Base-by-base conservation (phyloP, 2,888 invertebrate species). In the Bembecia ichneumoniformis region DNA sequence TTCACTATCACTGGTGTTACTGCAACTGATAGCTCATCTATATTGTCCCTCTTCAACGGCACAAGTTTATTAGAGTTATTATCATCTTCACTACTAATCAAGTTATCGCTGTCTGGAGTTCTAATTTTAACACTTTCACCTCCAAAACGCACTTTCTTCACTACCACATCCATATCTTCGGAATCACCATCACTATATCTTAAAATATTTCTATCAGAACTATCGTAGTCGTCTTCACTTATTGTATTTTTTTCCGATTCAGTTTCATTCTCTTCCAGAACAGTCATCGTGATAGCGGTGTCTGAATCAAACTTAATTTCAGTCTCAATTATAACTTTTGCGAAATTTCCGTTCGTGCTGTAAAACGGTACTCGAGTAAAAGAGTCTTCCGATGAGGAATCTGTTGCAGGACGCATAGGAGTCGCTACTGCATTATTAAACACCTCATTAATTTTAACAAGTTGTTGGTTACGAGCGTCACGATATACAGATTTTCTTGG, bases 61-160 rank as follows among this genome's bases (percentile, higher is more conserved):
- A 58, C 49, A 49, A 50, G 47, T 56, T 60, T 62, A 34, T 46
- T 53, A 44, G 54, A 11, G 36, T 49, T 56, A 60, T n/a, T 55
- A 56, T n/a, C 20, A 40, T 87, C 88, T 64, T 90, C 90, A 60
- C 90, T 90, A 10, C 88, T 87, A 47, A 89, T 84, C 28, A 90
- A 82, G 49, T 91, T 91, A 66, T 95, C 95, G 71, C 94, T 94
- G 59, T 95, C 95, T 0, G 95, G 95, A 11, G 95, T 95, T 55
- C 95, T 84, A 75, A 95, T 90, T 83, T 95, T 95, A 3, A 95
- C 92, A 55, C 94, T 89, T 78, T 95, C 95, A n/a, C 95, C 95
- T 3, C 95, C 95, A 60, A 95, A 95, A 47, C 94, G 91, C 7
- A 95, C 95, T 63, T 94, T 90, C 68, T 94, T 90, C 16, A 91